Evolutionary conservation across 1,140 invertebrate genomes (phyloP).

Genomic region (Aphidius ervi): DNA sequence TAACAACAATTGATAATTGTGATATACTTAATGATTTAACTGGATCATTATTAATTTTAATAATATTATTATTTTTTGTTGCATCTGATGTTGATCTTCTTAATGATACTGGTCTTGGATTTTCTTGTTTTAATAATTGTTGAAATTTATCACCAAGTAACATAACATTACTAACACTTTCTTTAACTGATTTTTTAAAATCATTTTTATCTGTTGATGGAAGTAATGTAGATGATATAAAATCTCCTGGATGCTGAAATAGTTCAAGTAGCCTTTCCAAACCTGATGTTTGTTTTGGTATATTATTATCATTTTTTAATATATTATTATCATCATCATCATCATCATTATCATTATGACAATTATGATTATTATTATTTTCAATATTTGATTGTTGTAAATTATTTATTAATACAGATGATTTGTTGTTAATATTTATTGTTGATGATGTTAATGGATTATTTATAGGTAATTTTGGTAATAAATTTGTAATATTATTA

Average conservation of each 20-base stretch:
- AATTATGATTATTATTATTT: not conserved
- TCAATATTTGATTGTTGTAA: too few species aligned
- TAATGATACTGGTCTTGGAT: constrained; percentile 4
- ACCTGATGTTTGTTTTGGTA: constrained; percentile 31
- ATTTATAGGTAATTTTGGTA: too few species aligned
- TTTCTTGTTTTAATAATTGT: constrained; percentile 31
- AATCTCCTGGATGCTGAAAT: constrained; percentile 34
- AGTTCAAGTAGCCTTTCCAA: constrained; percentile 33
- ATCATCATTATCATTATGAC: not conserved
- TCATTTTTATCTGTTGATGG: constrained; percentile 23
- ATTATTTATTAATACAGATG: too few species aligned
- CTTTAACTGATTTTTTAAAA: constrained; percentile 27
- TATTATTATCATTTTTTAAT: not conserved
- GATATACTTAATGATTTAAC: constrained; percentile 27
- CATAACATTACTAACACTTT: constrained; percentile 30
- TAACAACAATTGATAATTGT: constrained; percentile 25
- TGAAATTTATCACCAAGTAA: constrained; percentile 36
- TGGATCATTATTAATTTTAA: constrained; percentile 12
- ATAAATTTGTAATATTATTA: too few species aligned
- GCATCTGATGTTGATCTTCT: constrained; percentile 15
- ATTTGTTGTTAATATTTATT: too few species aligned
- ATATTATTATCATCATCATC: too few species aligned
- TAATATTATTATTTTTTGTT: constrained; percentile 11
- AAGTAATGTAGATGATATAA: constrained; percentile 29
- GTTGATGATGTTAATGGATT: too few species aligned